Base-by-base conservation (phyloP, 53 echinoderm and acorn worm species). In the Pentamera pediparva region DNA sequence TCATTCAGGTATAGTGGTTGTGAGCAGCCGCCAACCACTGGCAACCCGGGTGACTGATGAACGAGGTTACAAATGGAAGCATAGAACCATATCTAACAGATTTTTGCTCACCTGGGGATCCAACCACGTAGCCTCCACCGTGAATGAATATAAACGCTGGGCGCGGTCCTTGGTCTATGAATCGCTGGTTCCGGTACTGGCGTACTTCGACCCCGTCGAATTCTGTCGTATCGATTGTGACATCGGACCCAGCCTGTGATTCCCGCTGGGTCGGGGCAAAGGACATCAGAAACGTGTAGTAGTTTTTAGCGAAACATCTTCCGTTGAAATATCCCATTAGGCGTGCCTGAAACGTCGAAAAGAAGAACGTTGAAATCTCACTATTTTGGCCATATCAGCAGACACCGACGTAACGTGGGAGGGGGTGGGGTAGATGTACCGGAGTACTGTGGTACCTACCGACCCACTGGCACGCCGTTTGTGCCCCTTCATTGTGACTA, bases 111-210 rank as follows among this genome's bases (percentile, higher is more conserved):
- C 84, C 78, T 77, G 78, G 60, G n/a, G 67, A 64, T 18, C 70
- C 70, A 7, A 77, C 18, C 7, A 61, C 61, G 35, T 70, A 59
- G 19, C 84, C 84, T 17, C 84, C 78, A 24, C 84, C 84, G 35
- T 83, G 84, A 21, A 83, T 69, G 52, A 56, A 78, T 39, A 83
- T 21, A 26, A 83, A 59, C 15, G 60, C 84, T 31, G 84, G 77
- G 13, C 27, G 21, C 49, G 45, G 11, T 1, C 18, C 39, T 15
- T 57, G 52, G 28, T 45, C 32, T 8, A 34, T 37, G 26, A 56
- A 36, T 18, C 15, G 30, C 26, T 70, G 59, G 39, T 65, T 76
- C 51, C 69, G 67, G 25, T 77, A 83, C 18, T 70, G 34, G n/a
- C 77, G 60, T 43, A 40, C 84, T 37, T 57, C 39, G 32, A 83